phyloP scores from a whole-genome alignment of 2,888 invertebrate species.

The Embidobia sp. region DNA sequence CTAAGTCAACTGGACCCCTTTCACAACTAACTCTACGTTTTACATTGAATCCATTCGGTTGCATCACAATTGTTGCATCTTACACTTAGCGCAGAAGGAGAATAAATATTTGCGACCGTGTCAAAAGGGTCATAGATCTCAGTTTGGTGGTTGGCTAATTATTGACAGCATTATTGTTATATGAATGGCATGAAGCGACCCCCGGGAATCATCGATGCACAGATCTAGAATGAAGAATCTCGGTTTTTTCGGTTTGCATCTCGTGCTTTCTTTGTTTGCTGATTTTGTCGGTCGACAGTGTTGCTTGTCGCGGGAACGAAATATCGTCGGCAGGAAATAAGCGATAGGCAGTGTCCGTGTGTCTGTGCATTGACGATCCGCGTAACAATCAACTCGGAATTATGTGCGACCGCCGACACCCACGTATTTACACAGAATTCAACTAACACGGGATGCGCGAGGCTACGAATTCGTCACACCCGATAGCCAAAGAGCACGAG shows the following conservation, averaged over 20 bases:
- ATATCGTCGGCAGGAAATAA: conserved; percentile 59
- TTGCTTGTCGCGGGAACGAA: conserved; percentile 18
- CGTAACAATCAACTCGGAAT: conserved; percentile 55
- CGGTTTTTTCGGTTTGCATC: background rate
- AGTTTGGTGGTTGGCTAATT: conserved; percentile 17
- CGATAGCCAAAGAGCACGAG: conserved; percentile 21
- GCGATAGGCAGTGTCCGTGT: conserved; percentile 57
- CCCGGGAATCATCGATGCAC: conserved; percentile 53
- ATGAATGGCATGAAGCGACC: conserved; percentile 34
- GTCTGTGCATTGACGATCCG: conserved; percentile 59
- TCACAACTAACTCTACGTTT: too few species aligned
- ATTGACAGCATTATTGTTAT: conserved; percentile 44
- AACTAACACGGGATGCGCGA: conserved; percentile 46
- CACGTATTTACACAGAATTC: conserved; percentile 61
- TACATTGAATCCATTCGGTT: too few species aligned
- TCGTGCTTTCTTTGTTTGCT: background rate
- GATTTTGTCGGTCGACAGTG: background rate
- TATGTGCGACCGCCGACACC: conserved; percentile 68
- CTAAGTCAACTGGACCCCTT: too few species aligned
- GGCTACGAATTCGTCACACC: conserved; percentile 12
- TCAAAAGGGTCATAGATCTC: conserved; percentile 36
- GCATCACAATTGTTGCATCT: background rate
- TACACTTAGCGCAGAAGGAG: conserved; percentile 41
- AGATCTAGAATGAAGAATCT: conserved; percentile 18
- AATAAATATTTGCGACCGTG: conserved; percentile 62